Evolutionary conservation across 2,797 vertebrate species (phyloP).

Genomic region (Sebastes aleutianus): DNA sequence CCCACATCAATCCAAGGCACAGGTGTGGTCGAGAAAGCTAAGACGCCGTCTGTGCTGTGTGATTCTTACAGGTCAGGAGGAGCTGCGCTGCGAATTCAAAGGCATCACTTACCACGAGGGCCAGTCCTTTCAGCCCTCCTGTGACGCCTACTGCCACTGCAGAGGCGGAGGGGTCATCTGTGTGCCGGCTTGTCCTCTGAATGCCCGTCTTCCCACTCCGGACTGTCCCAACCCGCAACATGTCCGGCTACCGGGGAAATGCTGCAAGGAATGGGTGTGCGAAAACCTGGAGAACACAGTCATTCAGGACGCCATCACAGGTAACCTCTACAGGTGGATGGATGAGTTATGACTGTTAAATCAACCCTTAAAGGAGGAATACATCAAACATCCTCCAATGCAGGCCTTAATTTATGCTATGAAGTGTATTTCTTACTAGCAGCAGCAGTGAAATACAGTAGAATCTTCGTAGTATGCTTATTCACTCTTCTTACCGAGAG

Average conservation of each 20-base stretch:
- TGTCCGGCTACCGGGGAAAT: constrained; percentile 86
- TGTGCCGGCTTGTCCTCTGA: constrained; percentile 85
- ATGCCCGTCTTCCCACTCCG: constrained; percentile 80
- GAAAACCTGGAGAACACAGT: constrained; percentile 78
- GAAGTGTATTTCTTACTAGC: not conserved
- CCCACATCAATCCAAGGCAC: not conserved
- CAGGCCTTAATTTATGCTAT: not conserved
- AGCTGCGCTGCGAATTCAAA: constrained; percentile 86
- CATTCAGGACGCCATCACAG: constrained; percentile 77
- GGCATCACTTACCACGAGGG: constrained; percentile 87
- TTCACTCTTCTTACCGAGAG: not conserved
- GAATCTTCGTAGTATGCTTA: not conserved
- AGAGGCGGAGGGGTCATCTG: constrained; percentile 88
- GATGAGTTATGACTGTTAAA: not conserved
- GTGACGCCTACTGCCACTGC: constrained; percentile 87
- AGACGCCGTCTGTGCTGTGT: not conserved
- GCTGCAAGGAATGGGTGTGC: constrained; percentile 95
- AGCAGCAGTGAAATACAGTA: not conserved
- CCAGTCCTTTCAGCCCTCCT: constrained; percentile 92
- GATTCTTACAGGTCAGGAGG: constrained; percentile 79
- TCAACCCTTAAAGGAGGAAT: not conserved
- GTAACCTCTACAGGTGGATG: constrained; percentile 51
- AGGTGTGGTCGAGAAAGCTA: not conserved
- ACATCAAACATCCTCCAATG: not conserved
- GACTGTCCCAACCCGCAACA: constrained; percentile 89